Conservation (phyloP, 2,888 invertebrate species). For the Miltochrista miniata region DNA sequence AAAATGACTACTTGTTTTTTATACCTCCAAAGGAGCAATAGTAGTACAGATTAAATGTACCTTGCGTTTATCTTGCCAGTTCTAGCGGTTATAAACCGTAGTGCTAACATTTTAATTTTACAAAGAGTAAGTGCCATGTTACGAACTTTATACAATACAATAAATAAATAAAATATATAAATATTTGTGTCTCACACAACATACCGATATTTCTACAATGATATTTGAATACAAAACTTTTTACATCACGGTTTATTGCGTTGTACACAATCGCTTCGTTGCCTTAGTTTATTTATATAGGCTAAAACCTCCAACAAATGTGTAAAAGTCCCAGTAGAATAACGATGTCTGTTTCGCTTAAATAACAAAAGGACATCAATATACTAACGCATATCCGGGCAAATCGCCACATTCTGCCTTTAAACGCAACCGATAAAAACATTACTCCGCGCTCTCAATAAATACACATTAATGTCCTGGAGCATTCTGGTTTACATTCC, state of each 20-base stretch:
- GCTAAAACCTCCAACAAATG: constrained; percentile 27
- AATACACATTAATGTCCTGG: constrained; percentile 82
- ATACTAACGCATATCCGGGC: constrained; percentile 55
- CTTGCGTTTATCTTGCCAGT: too few relatives aligned
- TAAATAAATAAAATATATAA: too few relatives aligned
- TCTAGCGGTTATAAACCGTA: too few relatives aligned
- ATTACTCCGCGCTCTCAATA: constrained; percentile 80
- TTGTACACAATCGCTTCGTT: constrained; percentile 30
- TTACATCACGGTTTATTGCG: constrained; percentile 12
- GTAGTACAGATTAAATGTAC: too few relatives aligned
- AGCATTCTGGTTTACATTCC: constrained; percentile 82
- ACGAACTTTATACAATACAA: too few relatives aligned
- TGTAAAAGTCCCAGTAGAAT: constrained; percentile 35
- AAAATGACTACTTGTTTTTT: too few relatives aligned
- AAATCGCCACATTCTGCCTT: constrained; percentile 61
- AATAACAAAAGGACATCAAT: constrained; percentile 46
- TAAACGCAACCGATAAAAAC: constrained; percentile 78
- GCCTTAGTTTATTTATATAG: constrained; percentile 28
- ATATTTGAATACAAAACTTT: too few relatives aligned
- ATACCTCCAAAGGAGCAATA: too few relatives aligned
- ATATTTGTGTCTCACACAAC: too few relatives aligned
- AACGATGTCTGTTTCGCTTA: constrained; percentile 38
- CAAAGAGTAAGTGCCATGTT: too few relatives aligned
- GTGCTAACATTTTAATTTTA: too few relatives aligned
- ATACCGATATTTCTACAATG: too few relatives aligned